Evolutionary conservation across 92 coral and sea anemone species (phyloP), one percentile per base, ranked within the genome.

Genomic region (Phenganax marumi): DNA sequence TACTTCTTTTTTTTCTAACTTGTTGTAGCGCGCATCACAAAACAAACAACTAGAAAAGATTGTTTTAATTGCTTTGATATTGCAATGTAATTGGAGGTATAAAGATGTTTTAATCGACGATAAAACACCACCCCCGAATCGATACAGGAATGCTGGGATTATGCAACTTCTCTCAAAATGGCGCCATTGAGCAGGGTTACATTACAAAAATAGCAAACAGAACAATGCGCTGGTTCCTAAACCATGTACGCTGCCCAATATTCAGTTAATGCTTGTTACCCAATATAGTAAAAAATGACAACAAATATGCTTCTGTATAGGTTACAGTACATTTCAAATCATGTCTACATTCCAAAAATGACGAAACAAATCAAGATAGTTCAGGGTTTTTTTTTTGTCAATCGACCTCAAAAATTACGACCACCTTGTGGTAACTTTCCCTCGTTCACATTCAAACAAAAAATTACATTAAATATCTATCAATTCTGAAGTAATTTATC

Each of bases 171-270:
- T 62, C 68, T 62, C 33, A 62, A n/a, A 13, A 62, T 62, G 68
- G 68, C 68, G 68, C 43, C 68, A 62, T 6, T 18, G 24, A 26
- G 68, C 22, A 62, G 26, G 33, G 12, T n/a, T 6, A 4, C 5
- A 62, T 62, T 62, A 62, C 68, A 19, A 58, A 58, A 58, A 58
- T 58, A 56, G 16, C 16, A 18, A 56, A 56, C 63, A 56, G 18
- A 19, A 62, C 24, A 19, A 18, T 33, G 43, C 43, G 43, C 43
- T 33, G 43, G 7, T 62, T 62, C 13, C 68, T 18, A 62, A 3
- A 62, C 43, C 26, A 19, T n/a, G n/a, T n/a, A n/a, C n/a, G n/a
- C n/a, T n/a, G n/a, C 24, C 0, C 6, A 13, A 3, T 62, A 62
- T 62, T 3, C 26, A 62, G 68, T 62, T 62, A 6, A 19, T 33